phyloP scores from a whole-genome alignment of 2,797 vertebrate species.

The Cossypha polioptera region DNA sequence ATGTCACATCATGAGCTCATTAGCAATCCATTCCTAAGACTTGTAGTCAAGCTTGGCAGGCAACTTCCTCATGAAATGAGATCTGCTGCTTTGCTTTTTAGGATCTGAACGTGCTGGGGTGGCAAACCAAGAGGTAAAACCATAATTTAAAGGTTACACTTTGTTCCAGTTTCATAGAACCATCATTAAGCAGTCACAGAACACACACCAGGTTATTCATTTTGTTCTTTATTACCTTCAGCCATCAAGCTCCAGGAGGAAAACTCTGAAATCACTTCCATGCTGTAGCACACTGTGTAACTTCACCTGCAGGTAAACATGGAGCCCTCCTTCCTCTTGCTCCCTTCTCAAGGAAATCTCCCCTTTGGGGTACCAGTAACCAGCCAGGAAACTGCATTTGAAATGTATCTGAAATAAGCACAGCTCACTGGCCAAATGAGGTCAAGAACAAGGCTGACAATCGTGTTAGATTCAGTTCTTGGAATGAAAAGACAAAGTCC shows the following conservation, averaged over 20 bases:
- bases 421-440: neutral
- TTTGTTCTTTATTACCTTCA: neutral
- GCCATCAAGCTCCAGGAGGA: neutral
- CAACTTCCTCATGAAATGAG: slow-evolving; percentile 36
- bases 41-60: slow-evolving; percentile 47
- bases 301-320: neutral
- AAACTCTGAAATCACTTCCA: neutral
- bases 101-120: slow-evolving; percentile 24
- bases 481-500: neutral
- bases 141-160: slow-evolving; percentile 3
- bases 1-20: slow-evolving; percentile 34
- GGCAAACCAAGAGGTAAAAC: slow-evolving; percentile 1
- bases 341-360: neutral
- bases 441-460: neutral
- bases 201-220: neutral
- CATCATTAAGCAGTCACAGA: neutral
- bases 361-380: neutral
- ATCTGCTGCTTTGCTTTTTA: slow-evolving; percentile 32
- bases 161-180: neutral
- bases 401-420: neutral
- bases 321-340: neutral
- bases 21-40: slow-evolving; percentile 63
- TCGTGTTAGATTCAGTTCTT: neutral
- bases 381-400: neutral
- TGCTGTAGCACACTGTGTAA: neutral